Percentiles rank a stretch among this genome's conserved stretches.
Evolutionary conservation across 2,113 vertebrate species (phyloP).

Genomic region (Pseudonaja textilis): DNA sequence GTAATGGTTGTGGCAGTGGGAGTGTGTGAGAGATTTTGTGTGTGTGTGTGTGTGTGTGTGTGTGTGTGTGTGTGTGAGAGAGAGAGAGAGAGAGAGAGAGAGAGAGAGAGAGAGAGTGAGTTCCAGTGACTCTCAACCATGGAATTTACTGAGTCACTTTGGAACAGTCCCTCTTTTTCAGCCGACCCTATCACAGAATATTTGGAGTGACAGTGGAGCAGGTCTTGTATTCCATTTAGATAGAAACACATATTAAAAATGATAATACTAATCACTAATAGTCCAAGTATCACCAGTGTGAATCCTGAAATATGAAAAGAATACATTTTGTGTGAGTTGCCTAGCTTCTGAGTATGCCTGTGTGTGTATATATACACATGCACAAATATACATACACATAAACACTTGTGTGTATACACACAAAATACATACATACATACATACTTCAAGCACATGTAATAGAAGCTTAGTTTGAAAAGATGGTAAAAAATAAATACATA

Average conservation of each 20-base stretch:
- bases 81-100: no score
- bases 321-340: neutral
- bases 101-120: neutral
- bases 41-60: neutral
- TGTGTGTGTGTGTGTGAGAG: no score
- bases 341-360: neutral
- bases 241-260: neutral
- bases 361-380: no score
- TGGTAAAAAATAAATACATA: neutral
- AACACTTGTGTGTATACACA: no score
- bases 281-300: neutral
- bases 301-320: neutral
- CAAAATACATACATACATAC: no score
- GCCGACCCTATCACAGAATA: neutral
- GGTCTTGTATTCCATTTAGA: neutral
- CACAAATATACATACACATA: no score
- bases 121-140: neutral
- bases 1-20: neutral
- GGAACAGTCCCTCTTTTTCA: neutral
- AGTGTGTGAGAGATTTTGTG: neutral
- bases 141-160: neutral
- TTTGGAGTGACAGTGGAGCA: neutral
- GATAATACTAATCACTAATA: neutral
- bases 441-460: no score
- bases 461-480: neutral